A percentile compares a stretch with the other conserved stretches of the same genome.
Evolutionary conservation across 2,888 invertebrate genomes (phyloP).

Genomic region (Acleris holmiana): DNA sequence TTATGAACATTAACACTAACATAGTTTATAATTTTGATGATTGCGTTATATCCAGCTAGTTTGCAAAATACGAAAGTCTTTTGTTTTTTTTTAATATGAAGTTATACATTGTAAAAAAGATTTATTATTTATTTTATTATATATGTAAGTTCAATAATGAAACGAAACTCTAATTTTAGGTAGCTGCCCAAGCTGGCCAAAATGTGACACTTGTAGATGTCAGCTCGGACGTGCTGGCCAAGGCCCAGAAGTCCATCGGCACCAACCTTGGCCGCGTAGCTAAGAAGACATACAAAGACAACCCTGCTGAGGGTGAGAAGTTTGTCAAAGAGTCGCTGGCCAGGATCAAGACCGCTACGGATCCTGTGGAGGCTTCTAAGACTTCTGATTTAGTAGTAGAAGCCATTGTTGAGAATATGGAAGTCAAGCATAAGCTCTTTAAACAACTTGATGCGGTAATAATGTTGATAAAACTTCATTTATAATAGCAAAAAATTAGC

Average conservation of each 20-base stretch:
- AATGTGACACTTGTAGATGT: slow-evolving; percentile 93
- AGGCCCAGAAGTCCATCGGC: slow-evolving; percentile 88
- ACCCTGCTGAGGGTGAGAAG: slow-evolving; percentile 86
- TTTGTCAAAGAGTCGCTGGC: slow-evolving; percentile 87
- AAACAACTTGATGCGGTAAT: slow-evolving; percentile 87
- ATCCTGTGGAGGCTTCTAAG: slow-evolving; percentile 85
- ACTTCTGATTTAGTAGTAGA: slow-evolving; percentile 91
- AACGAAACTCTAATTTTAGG: slow-evolving; percentile 73
- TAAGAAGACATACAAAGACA: slow-evolving; percentile 90
- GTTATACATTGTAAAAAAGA: too few relatives aligned
- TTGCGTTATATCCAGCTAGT: too few relatives aligned
- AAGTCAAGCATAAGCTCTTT: slow-evolving; percentile 90
- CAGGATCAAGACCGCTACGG: slow-evolving; percentile 86
- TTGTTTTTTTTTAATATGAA: too few relatives aligned
- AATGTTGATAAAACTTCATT: slow-evolving; percentile 27
- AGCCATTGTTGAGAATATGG: slow-evolving; percentile 93
- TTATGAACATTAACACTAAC: too few relatives aligned
- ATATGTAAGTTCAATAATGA: too few relatives aligned
- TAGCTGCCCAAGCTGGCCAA: slow-evolving; percentile 93
- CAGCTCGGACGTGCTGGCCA: slow-evolving; percentile 87
- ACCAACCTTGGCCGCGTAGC: slow-evolving; percentile 90
- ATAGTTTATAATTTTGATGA: too few relatives aligned
- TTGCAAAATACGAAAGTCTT: too few relatives aligned
- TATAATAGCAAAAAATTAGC: too few relatives aligned
- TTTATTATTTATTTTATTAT: too few relatives aligned